phyloP scores from a whole-genome alignment of 2,797 vertebrate species.

The Leptoclinus maculatus region DNA sequence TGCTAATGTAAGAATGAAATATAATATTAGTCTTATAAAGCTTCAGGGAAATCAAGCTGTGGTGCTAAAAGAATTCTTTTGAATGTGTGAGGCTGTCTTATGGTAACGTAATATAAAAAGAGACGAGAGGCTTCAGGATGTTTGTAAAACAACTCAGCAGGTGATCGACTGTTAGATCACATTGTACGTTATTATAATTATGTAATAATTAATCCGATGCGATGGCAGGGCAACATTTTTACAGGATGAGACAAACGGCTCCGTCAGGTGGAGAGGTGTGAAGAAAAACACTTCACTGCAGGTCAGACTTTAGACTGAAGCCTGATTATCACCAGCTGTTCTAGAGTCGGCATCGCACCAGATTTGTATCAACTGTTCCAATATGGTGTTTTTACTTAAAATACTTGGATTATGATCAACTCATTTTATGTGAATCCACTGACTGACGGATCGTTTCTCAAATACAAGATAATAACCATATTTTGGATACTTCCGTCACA shows the following conservation, averaged over 20 bases:
- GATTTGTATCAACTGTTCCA: background rate
- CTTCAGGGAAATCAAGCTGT: background rate
- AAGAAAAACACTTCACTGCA: background rate
- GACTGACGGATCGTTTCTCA: background rate
- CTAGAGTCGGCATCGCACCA: background rate
- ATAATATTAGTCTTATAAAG: background rate
- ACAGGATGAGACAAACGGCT: background rate
- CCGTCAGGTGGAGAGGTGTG: background rate
- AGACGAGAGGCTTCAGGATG: background rate
- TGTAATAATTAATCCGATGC: background rate
- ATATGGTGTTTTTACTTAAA: background rate
- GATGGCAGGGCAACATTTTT: background rate
- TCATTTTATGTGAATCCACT: background rate
- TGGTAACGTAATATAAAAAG: background rate
- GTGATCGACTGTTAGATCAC: background rate
- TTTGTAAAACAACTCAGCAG: background rate
- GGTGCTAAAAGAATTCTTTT: background rate
- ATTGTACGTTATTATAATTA: background rate
- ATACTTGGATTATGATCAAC: background rate
- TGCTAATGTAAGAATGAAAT: background rate
- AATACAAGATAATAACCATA: background rate
- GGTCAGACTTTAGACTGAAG: background rate
- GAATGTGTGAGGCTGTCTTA: background rate
- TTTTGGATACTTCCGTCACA: background rate
- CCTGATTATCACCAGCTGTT: background rate